Evolutionary conservation across 2,113 vertebrate species (phyloP).

Genomic region (Xenopus tropicalis): DNA sequence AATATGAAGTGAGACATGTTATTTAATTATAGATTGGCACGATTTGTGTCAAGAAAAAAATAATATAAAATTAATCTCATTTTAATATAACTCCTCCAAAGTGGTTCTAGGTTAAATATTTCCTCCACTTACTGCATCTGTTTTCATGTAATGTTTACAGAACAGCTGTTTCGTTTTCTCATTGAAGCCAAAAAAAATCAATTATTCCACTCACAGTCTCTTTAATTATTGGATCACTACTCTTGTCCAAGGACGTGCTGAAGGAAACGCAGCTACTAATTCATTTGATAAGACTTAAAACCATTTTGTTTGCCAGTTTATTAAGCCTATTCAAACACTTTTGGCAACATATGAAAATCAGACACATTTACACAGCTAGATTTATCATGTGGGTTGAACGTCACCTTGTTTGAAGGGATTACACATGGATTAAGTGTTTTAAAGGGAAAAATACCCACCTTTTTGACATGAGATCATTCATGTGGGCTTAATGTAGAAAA

Average conservation of each 20-base stretch:
- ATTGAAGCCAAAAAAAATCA: too few relatives aligned
- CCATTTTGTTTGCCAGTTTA: neutral
- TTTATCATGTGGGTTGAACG: neutral
- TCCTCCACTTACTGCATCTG: too few relatives aligned
- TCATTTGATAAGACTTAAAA: neutral
- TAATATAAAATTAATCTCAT: too few relatives aligned
- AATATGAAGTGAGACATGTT: too few relatives aligned
- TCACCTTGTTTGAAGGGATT: neutral
- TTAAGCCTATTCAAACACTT: conserved; percentile 5
- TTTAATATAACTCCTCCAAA: too few relatives aligned
- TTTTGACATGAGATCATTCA: too few relatives aligned
- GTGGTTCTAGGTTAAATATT: too few relatives aligned
- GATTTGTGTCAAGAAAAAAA: too few relatives aligned
- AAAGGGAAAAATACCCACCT: neutral
- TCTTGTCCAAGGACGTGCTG: neutral
- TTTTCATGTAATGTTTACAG: too few relatives aligned
- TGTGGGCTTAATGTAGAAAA: too few relatives aligned
- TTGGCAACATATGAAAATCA: neutral
- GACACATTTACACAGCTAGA: neutral
- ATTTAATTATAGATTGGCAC: too few relatives aligned
- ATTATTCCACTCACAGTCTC: neutral
- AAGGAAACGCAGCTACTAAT: neutral
- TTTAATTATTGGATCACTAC: conserved; percentile 1
- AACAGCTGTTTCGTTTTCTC: too few relatives aligned
- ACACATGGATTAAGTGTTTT: neutral